phyloP scores from a whole-genome alignment of 2,113 vertebrate genomes.

The Eolophus roseicapilla region DNA sequence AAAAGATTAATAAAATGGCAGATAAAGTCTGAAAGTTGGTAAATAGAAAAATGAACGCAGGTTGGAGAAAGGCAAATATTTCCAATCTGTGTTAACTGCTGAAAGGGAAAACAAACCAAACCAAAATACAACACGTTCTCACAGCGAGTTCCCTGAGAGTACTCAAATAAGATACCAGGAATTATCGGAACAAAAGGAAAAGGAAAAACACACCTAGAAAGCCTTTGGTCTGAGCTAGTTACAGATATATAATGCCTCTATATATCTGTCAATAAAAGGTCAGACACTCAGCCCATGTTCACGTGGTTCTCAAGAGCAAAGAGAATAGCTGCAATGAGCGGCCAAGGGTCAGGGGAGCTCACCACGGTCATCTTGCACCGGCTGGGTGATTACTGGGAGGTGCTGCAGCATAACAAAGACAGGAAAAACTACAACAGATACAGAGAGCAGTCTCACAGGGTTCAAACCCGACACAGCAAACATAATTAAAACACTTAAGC shows the following conservation, averaged over 20 bases:
- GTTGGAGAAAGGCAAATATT: not conserved
- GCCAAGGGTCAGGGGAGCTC: not conserved
- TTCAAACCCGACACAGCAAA: rapidly evolving
- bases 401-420: rapidly evolving
- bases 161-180: not conserved
- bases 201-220: too few relatives aligned
- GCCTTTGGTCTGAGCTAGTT: not conserved
- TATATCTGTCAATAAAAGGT: not conserved
- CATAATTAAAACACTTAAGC: rapidly evolving
- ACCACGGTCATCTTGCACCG: rapidly evolving
- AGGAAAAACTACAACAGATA: not conserved
- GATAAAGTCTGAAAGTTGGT: rapidly evolving
- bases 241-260: rapidly evolving
- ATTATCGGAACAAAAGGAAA: not conserved
- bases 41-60: not conserved
- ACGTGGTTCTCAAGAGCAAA: not conserved
- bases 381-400: not conserved
- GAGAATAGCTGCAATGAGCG: rapidly evolving
- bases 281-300: not conserved
- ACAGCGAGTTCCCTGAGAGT: not conserved
- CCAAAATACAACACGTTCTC: not conserved
- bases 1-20: not conserved
- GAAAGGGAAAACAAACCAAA: not conserved
- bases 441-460: not conserved
- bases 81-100: not conserved